These are phyloP conservation scores for Pentalonia nigronervosa DNA, from an alignment of 1,140 invertebrate genomes.

Conservation along the genomic window DNA sequence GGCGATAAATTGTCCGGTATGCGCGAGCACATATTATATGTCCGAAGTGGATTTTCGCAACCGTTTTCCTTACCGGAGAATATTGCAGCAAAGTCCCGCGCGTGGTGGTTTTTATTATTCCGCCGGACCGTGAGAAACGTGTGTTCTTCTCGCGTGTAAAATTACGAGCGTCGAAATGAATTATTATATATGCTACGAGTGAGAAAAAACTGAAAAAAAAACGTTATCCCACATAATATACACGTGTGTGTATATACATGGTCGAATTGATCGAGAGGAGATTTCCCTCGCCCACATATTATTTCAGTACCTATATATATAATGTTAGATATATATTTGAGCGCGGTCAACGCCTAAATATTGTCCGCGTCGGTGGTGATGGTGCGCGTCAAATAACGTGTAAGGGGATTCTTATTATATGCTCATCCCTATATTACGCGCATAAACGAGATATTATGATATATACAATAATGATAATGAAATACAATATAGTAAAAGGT, in stretches of 20 bases:
- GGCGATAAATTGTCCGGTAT: neutral
- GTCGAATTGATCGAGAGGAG: neutral
- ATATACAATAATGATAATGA: neutral
- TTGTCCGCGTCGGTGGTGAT: neutral
- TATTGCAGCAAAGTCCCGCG: neutral
- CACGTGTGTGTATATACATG: neutral
- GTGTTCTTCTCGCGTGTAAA: neutral
- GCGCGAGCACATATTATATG: neutral
- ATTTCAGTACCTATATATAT: neutral
- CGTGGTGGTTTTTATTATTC: neutral
- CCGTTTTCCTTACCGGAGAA: neutral
- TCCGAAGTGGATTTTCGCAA: neutral
- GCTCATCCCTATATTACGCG: neutral
- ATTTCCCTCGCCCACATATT: conserved; percentile 3
- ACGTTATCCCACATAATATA: neutral
- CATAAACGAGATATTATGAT: neutral
- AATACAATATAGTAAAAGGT: neutral
- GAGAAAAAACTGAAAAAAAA: neutral
- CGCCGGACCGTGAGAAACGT: conserved; percentile 27
- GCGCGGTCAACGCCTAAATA: neutral
- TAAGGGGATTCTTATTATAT: neutral
- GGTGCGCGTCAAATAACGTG: neutral
- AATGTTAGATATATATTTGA: neutral
- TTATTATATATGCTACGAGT: neutral
- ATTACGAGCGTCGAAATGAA: conserved; percentile 2